Conservation (phyloP, 2,113 vertebrate genomes). For the Erythrocercus mccallii region DNA sequence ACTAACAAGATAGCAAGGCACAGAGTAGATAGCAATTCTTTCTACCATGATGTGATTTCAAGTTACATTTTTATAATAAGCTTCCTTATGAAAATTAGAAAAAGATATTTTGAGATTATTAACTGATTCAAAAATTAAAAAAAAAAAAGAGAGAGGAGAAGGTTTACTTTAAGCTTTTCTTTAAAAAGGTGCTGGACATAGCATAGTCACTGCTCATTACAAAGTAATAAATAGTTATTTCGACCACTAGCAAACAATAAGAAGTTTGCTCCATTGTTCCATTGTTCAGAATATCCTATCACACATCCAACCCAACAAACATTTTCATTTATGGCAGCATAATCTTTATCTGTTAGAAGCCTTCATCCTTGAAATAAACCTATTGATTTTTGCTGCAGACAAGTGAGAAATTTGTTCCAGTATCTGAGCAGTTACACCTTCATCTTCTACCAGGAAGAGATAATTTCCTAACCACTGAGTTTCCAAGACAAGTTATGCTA, state of each 20-base stretch:
- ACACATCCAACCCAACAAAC: background rate
- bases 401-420: background rate
- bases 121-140: background rate
- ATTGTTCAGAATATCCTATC: background rate
- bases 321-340: background rate
- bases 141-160: background rate
- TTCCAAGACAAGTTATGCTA: background rate
- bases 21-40: background rate
- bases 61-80: background rate
- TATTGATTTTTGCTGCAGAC: background rate
- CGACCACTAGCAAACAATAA: background rate
- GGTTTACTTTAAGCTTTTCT: background rate
- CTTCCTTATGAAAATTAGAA: background rate
- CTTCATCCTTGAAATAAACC: background rate
- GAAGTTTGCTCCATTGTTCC: background rate
- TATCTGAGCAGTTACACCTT: background rate
- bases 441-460: background rate
- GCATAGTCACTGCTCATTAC: background rate
- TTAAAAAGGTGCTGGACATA: background rate
- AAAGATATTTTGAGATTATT: background rate
- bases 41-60: background rate
- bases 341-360: background rate
- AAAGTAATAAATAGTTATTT: background rate
- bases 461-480: background rate
- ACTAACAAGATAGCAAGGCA: background rate